phyloP scores from a whole-genome alignment of 2,888 invertebrate species.

The Melipona bicolor region DNA sequence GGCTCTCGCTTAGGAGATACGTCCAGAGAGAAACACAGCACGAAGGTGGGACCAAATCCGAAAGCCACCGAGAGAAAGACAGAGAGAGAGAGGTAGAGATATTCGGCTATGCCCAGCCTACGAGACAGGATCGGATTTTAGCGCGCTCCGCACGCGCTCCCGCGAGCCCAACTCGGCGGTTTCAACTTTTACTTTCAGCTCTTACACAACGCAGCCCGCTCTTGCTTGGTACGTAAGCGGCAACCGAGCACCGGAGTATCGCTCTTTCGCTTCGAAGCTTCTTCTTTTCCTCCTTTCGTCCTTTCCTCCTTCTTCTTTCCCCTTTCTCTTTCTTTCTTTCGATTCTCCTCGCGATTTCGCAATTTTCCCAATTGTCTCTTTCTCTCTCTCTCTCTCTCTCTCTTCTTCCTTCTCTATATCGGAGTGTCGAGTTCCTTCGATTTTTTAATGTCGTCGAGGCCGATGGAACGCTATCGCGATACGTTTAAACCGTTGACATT shows the following conservation, averaged over 20 bases:
- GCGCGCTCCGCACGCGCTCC: conserved; percentile 82
- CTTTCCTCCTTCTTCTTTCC: not conserved
- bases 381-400: not conserved
- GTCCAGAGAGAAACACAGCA: conserved; percentile 40
- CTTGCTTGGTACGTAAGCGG: conserved; percentile 71
- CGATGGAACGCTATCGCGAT: not conserved
- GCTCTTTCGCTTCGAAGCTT: conserved; percentile 55
- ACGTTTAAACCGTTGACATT: not conserved
- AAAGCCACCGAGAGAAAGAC: conserved; percentile 39
- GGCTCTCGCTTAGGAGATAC: conserved; percentile 37
- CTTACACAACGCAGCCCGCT: conserved; percentile 82
- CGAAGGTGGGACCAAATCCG: conserved; percentile 48
- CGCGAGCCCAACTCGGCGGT: conserved; percentile 80
- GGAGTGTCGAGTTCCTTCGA: not conserved
- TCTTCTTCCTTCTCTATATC: not conserved
- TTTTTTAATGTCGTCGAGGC: conserved; percentile 9
- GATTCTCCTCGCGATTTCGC: not conserved
- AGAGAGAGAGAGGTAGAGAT: conserved; percentile 63
- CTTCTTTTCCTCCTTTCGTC: conserved; percentile 9
- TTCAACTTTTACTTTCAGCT: conserved; percentile 84
- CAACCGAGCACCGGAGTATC: conserved; percentile 41
- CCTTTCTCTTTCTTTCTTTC: not conserved
- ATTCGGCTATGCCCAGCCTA: conserved; percentile 75
- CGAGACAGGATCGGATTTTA: conserved; percentile 80
- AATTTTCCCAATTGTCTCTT: not conserved